Evolutionary conservation across 2,888 invertebrate genomes (phyloP).

Genomic region (Laothoe populi): DNA sequence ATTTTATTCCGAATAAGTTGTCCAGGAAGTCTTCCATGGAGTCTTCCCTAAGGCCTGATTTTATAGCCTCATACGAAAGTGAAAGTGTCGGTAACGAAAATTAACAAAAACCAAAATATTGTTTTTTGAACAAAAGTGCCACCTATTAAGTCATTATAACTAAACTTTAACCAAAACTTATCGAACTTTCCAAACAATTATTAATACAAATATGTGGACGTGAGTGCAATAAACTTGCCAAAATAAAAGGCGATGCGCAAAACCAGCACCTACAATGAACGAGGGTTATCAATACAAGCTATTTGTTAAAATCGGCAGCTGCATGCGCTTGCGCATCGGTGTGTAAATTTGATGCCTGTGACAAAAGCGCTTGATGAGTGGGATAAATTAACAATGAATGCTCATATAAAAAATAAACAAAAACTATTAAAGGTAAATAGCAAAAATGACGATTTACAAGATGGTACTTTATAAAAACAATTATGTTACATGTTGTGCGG

Average conservation of each 20-base stretch:
- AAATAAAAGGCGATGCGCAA: conserved; percentile 36
- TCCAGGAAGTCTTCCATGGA: background rate
- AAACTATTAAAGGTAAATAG: conserved; percentile 29
- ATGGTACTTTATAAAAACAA: conserved; percentile 35
- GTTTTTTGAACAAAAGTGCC: too few relatives aligned
- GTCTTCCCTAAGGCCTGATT: too few relatives aligned
- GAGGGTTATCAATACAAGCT: conserved; percentile 63
- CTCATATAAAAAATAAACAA: conserved; percentile 30
- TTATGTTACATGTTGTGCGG: conserved; percentile 21
- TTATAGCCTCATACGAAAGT: too few relatives aligned
- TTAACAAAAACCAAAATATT: too few relatives aligned
- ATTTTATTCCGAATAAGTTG: background rate
- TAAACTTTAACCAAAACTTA: background rate
- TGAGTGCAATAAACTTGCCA: conserved; percentile 28
- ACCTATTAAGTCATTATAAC: too few relatives aligned
- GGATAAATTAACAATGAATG: conserved; percentile 62
- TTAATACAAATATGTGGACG: conserved; percentile 18
- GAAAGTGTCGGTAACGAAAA: too few relatives aligned
- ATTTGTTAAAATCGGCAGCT: conserved; percentile 77
- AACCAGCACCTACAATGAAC: conserved; percentile 48
- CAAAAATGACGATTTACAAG: conserved; percentile 24
- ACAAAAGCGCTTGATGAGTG: conserved; percentile 74
- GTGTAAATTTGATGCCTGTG: conserved; percentile 66
- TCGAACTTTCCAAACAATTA: conserved; percentile 7
- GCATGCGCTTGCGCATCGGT: conserved; percentile 61